Evolutionary conservation across 1,140 invertebrate genomes (phyloP).

Genomic region (Steinernema khuongi): DNA sequence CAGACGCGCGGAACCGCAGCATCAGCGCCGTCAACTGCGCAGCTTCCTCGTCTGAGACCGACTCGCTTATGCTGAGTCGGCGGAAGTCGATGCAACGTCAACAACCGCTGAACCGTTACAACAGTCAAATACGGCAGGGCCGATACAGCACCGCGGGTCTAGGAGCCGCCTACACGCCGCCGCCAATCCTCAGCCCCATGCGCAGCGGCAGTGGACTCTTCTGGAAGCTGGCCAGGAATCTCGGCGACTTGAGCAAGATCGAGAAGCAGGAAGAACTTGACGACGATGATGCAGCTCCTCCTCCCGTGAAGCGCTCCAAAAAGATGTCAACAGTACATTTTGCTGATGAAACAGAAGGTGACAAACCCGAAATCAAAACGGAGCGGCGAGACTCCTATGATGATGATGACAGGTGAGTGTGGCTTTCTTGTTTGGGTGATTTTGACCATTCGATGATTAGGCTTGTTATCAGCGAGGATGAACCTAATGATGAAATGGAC

Average conservation of each 20-base stretch:
- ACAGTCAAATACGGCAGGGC: background rate
- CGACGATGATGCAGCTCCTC: background rate
- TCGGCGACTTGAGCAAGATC: background rate
- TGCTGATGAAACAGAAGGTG: conserved; percentile 13
- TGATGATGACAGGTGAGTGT: background rate
- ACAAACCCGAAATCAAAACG: conserved; percentile 13
- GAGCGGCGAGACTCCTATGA: conserved; percentile 9
- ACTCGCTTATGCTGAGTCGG: background rate
- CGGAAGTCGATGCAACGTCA: conserved; percentile 2
- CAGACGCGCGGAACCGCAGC: background rate
- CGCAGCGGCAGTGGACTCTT: conserved; percentile 79
- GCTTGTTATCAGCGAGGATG: conserved; percentile 14
- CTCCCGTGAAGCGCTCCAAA: background rate
- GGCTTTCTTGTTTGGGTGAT: background rate
- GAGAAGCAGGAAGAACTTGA: background rate
- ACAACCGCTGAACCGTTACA: conserved; percentile 6
- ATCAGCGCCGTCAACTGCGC: background rate
- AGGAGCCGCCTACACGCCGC: conserved; percentile 71
- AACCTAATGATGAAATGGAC: conserved; percentile 25
- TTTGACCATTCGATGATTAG: background rate
- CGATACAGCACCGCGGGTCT: conserved; percentile 3
- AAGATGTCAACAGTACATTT: background rate
- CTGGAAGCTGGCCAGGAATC: conserved; percentile 60
- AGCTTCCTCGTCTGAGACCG: background rate
- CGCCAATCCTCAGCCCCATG: conserved; percentile 82